A percentile compares a stretch with the other conserved stretches of the same genome.
Conservation (phyloP, 1,140 invertebrate species). For the Cataglyphis hispanica region DNA sequence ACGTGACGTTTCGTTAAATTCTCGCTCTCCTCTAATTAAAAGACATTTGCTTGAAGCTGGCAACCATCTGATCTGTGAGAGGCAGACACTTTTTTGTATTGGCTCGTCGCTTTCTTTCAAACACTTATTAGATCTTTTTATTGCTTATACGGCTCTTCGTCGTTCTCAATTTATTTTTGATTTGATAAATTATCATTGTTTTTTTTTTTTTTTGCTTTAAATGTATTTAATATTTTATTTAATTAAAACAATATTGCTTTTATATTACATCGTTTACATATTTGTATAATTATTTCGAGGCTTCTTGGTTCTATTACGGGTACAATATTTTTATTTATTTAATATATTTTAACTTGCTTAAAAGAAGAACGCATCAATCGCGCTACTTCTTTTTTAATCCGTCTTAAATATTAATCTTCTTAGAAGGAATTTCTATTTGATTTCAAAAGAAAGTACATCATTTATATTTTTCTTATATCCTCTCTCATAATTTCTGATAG, state of each 20-base stretch:
- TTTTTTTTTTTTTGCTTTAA: neutral
- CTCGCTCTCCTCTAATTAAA: conserved; percentile 63
- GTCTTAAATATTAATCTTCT: conserved; percentile 19
- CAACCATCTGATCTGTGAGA: conserved; percentile 19
- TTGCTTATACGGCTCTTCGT: neutral
- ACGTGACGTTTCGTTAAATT: conserved; percentile 61
- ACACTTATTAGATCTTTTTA: neutral
- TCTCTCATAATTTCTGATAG: neutral
- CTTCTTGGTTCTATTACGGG: neutral
- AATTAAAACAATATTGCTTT: neutral
- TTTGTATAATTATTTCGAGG: neutral
- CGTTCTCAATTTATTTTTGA: neutral
- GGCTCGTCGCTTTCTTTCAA: neutral
- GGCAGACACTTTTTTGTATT: conserved; percentile 5
- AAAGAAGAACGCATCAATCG: neutral
- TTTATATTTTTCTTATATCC: neutral
- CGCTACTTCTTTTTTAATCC: neutral
- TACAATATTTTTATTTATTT: conserved; percentile 1
- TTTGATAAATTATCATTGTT: neutral
- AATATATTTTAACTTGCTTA: neutral
- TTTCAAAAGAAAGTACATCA: neutral
- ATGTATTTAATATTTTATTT: neutral
- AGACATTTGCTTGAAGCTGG: conserved; percentile 45
- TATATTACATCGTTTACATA: neutral
- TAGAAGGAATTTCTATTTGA: neutral